phyloP scores from a whole-genome alignment of 2,113 vertebrate species.

The Channa argus region DNA sequence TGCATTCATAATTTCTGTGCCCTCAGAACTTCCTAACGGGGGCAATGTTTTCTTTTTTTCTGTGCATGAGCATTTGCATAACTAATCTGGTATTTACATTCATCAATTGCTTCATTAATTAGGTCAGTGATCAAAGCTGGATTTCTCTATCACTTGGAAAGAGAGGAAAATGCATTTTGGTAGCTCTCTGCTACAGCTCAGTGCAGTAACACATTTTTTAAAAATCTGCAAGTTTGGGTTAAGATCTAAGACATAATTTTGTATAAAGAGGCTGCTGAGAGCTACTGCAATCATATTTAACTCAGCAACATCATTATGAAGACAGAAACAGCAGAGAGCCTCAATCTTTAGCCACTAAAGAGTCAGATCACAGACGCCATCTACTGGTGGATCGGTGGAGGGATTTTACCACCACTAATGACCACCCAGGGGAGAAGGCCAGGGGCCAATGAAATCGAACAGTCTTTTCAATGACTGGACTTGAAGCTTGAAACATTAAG shows the following conservation, averaged over 20 bases:
- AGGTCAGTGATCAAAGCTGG: constrained; percentile 83
- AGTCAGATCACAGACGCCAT: constrained; percentile 79
- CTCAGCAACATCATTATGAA: constrained; percentile 81
- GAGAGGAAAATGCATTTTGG: constrained; percentile 50
- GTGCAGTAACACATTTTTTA: constrained; percentile 67
- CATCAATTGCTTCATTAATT: constrained; percentile 84
- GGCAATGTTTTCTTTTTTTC: constrained; percentile 54
- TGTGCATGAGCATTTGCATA: constrained; percentile 76
- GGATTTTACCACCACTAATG: constrained; percentile 64
- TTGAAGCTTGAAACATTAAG: constrained; percentile 54
- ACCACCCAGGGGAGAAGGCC: constrained; percentile 67
- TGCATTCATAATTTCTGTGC: constrained; percentile 69
- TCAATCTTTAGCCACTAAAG: constrained; percentile 57
- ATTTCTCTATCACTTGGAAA: constrained; percentile 64
- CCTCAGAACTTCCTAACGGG: constrained; percentile 74
- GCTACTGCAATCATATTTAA: constrained; percentile 83
- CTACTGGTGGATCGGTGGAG: constrained; percentile 78
- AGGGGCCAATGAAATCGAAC: constrained; percentile 47
- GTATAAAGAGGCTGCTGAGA: constrained; percentile 75
- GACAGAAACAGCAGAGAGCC: constrained; percentile 55
- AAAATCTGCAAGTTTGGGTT: constrained; percentile 63
- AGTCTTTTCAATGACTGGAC: constrained; percentile 56
- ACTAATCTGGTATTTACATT: constrained; percentile 83
- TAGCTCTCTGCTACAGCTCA: constrained; percentile 48
- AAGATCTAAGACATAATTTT: constrained; percentile 77